phyloP scores from a whole-genome alignment of 2,888 invertebrate genomes.

The Plagodis pulveraria region DNA sequence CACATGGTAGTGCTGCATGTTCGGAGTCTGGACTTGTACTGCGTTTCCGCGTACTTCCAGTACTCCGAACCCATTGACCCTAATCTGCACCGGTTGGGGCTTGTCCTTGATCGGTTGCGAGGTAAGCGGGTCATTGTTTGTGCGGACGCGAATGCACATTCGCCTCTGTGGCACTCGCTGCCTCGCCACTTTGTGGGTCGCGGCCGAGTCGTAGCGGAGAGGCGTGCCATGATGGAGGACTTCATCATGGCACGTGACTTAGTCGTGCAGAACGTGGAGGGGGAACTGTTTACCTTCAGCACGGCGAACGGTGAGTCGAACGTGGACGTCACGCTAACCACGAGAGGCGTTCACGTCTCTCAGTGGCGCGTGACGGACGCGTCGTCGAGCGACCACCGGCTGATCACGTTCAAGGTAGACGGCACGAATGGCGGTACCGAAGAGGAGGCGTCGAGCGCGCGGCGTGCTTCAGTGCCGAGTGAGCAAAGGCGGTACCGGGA shows the following conservation, averaged over 20 bases:
- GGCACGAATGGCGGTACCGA: neutral
- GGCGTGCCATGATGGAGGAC: too few relatives aligned
- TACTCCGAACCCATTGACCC: slow-evolving; percentile 17
- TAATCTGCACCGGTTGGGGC: slow-evolving; percentile 10
- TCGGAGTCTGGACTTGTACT: too few relatives aligned
- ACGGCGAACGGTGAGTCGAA: slow-evolving; percentile 35
- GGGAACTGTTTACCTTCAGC: slow-evolving; percentile 26
- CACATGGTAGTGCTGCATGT: too few relatives aligned
- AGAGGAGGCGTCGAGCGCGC: neutral
- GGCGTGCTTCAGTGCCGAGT: neutral
- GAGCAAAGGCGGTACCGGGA: too few relatives aligned
- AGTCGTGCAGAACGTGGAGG: too few relatives aligned
- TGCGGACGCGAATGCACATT: too few relatives aligned
- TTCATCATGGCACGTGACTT: too few relatives aligned
- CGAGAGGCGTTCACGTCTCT: neutral
- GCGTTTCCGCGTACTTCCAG: slow-evolving; percentile 30
- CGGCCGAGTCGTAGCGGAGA: too few relatives aligned
- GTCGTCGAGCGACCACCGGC: slow-evolving; percentile 5
- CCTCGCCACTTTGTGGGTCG: too few relatives aligned
- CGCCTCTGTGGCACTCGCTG: too few relatives aligned
- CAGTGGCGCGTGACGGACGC: slow-evolving; percentile 29
- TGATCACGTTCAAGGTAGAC: neutral
- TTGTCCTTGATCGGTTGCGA: neutral
- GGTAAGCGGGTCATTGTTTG: too few relatives aligned
- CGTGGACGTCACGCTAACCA: slow-evolving; percentile 38